Percentiles rank a stretch among this genome's conserved stretches.
Evolutionary conservation across 2,797 vertebrate genomes (phyloP).

Genomic region (Rhinogobio ventralis): DNA sequence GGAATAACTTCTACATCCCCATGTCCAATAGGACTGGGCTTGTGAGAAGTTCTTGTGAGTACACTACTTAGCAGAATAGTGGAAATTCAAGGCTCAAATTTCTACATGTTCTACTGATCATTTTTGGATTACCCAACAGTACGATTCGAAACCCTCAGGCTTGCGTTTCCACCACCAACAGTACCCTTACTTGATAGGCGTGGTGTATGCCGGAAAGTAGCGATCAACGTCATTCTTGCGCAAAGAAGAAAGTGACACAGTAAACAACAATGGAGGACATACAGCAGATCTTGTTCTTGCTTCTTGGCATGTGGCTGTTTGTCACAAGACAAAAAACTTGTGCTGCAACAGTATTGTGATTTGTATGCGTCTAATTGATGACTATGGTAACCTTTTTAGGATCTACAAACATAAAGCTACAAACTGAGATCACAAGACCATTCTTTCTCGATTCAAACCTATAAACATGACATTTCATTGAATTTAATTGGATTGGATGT

Average conservation of each 20-base stretch:
- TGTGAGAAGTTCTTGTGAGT: constrained; percentile 81
- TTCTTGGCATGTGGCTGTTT: no score
- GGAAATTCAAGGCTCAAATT: constrained; percentile 69
- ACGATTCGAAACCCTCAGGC: no score
- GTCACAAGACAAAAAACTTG: no score
- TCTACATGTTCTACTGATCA: constrained; percentile 84
- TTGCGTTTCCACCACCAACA: no score
- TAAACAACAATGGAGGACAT: no score
- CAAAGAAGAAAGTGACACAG: no score
- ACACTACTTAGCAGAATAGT: constrained; percentile 76
- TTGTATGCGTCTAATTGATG: neutral
- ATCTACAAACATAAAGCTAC: neutral
- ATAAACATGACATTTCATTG: neutral
- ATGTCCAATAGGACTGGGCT: constrained; percentile 82
- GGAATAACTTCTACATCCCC: constrained; percentile 82
- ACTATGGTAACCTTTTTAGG: neutral
- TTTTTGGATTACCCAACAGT: constrained; percentile 69
- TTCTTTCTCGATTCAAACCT: neutral
- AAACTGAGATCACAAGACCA: neutral
- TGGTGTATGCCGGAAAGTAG: no score
- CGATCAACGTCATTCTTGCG: no score
- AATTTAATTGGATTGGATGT: neutral
- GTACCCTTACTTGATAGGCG: no score
- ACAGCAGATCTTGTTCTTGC: no score
- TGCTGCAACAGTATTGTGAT: no score